phyloP scores from a whole-genome alignment of 1,140 invertebrate genomes.

The Ceratina calcarata region DNA sequence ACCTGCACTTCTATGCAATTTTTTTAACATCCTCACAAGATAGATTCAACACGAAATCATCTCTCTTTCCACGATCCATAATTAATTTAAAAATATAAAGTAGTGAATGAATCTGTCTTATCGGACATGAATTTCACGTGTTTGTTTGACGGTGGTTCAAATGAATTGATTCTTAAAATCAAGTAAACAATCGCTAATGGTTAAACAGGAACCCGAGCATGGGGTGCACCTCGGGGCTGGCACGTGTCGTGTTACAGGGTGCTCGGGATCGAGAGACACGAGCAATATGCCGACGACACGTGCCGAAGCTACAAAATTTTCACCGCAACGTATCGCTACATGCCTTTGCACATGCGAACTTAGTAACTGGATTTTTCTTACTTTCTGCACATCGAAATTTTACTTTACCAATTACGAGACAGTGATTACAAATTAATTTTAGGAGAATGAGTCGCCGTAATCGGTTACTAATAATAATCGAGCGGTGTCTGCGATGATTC shows the following conservation, averaged over 20 bases:
- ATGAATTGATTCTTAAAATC: slow-evolving; percentile 74
- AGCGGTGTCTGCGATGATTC: background rate
- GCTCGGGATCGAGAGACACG: slow-evolving; percentile 64
- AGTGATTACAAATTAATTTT: no score
- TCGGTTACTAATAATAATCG: background rate
- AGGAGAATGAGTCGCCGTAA: no score
- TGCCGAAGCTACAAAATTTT: slow-evolving; percentile 60
- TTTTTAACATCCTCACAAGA: no score
- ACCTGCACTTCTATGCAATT: slow-evolving; percentile 67
- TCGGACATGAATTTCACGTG: background rate
- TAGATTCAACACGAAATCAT: background rate
- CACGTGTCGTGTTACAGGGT: slow-evolving; percentile 77
- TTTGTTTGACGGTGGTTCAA: slow-evolving; percentile 17
- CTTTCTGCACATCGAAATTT: no score
- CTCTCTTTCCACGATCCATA: background rate
- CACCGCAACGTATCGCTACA: background rate
- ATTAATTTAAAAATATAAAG: no score
- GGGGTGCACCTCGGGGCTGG: slow-evolving; percentile 49
- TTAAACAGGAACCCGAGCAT: slow-evolving; percentile 67
- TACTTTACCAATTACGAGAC: no score
- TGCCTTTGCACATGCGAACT: background rate
- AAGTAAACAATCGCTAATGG: slow-evolving; percentile 75
- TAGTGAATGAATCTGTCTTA: background rate
- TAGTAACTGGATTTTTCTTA: no score
- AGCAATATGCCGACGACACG: slow-evolving; percentile 77